Percentiles rank a stretch among this genome's conserved stretches.
phyloP scores from a whole-genome alignment of 1,140 invertebrate genomes.

The Linepithema humile region DNA sequence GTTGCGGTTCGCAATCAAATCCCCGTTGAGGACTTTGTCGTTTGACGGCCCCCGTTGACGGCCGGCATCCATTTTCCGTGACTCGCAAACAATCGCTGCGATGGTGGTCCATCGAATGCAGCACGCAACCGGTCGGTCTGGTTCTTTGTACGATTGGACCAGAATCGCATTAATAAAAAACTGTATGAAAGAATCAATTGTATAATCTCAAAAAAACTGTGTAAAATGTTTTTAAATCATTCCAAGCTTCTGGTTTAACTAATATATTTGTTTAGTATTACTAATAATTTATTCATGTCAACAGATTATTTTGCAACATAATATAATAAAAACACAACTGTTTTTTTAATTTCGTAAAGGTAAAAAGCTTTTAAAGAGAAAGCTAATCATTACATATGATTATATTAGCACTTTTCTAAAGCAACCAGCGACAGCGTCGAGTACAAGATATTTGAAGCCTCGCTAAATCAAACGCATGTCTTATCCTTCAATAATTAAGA shows the following conservation, averaged over 20 bases:
- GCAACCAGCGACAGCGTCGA: not conserved
- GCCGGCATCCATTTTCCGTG: slow-evolving; percentile 29
- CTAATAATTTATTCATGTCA: not conserved
- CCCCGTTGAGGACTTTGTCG: slow-evolving; percentile 36
- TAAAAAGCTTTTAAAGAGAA: not conserved
- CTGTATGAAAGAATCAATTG: too few relatives aligned
- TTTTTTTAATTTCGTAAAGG: not conserved
- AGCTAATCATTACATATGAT: not conserved
- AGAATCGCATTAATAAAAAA: too few relatives aligned
- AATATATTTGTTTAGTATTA: not conserved
- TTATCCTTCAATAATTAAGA: not conserved
- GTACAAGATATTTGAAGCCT: not conserved
- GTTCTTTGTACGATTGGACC: not conserved
- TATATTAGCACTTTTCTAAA: not conserved
- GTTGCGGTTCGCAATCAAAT: slow-evolving; percentile 55
- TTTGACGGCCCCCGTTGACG: slow-evolving; percentile 54
- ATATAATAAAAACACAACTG: not conserved
- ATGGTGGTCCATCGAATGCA: not conserved
- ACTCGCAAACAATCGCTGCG: slow-evolving; percentile 26
- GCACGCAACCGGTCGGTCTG: not conserved
- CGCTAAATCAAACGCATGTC: not conserved
- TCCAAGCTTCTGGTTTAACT: not conserved
- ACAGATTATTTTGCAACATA: not conserved
- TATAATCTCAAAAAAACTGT: too few relatives aligned
- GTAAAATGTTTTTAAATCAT: too few relatives aligned